A percentile compares a stretch with the other conserved stretches of the same genome.
Evolutionary conservation across 1,140 invertebrate species (phyloP).

Genomic region (Drosophila auraria): DNA sequence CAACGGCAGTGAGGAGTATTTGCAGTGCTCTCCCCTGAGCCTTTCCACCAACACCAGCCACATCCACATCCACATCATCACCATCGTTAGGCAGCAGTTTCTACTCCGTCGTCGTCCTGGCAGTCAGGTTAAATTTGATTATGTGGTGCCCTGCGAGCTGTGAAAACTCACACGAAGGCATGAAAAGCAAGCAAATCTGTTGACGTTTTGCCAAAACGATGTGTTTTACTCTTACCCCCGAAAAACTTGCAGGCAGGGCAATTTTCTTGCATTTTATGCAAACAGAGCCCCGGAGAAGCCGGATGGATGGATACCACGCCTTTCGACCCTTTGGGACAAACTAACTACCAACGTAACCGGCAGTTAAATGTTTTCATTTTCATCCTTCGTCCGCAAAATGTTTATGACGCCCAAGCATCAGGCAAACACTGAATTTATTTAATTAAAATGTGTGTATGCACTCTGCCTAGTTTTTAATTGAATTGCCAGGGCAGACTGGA

Average conservation of each 20-base stretch:
- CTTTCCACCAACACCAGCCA: slow-evolving; percentile 12
- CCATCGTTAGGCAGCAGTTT: not conserved
- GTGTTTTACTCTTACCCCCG: slow-evolving; percentile 14
- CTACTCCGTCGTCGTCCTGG: slow-evolving; percentile 1
- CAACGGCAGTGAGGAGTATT: slow-evolving; percentile 20
- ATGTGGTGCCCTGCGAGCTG: slow-evolving; percentile 48
- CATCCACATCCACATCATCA: slow-evolving; percentile 17
- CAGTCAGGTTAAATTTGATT: slow-evolving; percentile 76
- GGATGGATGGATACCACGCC: not conserved
- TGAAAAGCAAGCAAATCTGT: slow-evolving; percentile 61
- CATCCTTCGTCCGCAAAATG: slow-evolving; percentile 53
- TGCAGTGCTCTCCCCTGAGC: not conserved
- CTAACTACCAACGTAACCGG: slow-evolving; percentile 55
- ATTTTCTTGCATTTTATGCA: slow-evolving; percentile 76
- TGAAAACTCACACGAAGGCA: slow-evolving; percentile 36
- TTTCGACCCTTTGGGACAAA: slow-evolving; percentile 28
- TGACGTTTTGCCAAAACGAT: slow-evolving; percentile 61
- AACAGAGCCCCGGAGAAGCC: slow-evolving; percentile 49
- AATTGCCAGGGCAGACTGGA: slow-evolving; percentile 53
- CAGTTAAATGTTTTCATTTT: slow-evolving; percentile 82
- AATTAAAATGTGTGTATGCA: slow-evolving; percentile 70
- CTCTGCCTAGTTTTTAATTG: slow-evolving; percentile 68
- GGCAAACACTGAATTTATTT: slow-evolving; percentile 81
- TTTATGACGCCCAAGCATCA: slow-evolving; percentile 73
- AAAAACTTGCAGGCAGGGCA: slow-evolving; percentile 53